Percentiles rank a stretch among this genome's conserved stretches.
Conservation (phyloP, 2,888 invertebrate genomes). For the Tetranychus piercei region DNA sequence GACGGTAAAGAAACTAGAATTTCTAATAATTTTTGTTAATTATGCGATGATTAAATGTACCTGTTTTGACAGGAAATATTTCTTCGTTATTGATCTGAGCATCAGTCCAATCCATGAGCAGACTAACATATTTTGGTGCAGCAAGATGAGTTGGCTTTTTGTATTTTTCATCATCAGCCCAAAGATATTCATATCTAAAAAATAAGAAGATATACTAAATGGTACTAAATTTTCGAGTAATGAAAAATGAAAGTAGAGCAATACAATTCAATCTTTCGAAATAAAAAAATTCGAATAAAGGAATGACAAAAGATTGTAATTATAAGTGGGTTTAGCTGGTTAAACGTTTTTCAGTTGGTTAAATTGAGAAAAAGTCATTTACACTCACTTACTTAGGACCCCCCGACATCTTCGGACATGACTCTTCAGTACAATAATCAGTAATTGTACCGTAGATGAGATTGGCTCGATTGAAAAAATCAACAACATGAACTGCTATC, state of each 20-base stretch:
- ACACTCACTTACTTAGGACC: conserved; percentile 47
- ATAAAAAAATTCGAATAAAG: too few species aligned
- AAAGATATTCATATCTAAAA: conserved; percentile 58
- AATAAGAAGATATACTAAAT: too few species aligned
- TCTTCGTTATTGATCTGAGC: conserved; percentile 69
- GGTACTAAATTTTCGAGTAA: too few species aligned
- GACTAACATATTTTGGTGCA: conserved; percentile 59
- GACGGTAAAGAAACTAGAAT: too few species aligned
- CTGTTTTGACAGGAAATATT: conserved; percentile 61
- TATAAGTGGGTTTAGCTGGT: too few species aligned
- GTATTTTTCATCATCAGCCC: conserved; percentile 65
- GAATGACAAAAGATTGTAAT: too few species aligned
- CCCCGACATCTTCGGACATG: conserved; percentile 76
- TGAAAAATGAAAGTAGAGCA: too few species aligned
- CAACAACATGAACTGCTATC: conserved; percentile 82
- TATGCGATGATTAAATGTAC: conserved; percentile 37
- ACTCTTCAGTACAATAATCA: conserved; percentile 59
- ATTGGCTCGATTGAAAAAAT: conserved; percentile 82
- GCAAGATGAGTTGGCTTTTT: conserved; percentile 54
- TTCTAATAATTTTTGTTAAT: too few species aligned
- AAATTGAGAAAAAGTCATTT: too few species aligned
- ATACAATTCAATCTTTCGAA: too few species aligned
- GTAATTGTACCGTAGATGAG: conserved; percentile 67
- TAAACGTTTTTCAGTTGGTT: too few species aligned
- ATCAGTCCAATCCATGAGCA: conserved; percentile 81